A percentile compares a stretch with the other conserved stretches of the same genome.
Conservation (phyloP, 2,888 invertebrate species). For the Drosophila mercatorum region DNA sequence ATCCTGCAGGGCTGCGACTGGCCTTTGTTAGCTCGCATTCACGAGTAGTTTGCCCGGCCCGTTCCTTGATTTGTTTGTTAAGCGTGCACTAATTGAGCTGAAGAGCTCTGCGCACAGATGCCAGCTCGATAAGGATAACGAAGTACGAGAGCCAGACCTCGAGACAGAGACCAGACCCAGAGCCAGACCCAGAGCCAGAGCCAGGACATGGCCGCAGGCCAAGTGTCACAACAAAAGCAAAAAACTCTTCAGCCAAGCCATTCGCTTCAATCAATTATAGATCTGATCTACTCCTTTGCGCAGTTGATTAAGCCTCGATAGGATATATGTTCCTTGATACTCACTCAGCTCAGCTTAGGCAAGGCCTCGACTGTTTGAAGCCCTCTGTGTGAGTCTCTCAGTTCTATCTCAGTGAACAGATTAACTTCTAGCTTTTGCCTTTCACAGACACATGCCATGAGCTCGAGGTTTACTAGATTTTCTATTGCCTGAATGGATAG, state of each 20-base stretch:
- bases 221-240: constrained; percentile 19
- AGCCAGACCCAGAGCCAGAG: neutral
- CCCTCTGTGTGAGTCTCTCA: too few species aligned
- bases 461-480: too few species aligned
- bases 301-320: too few species aligned
- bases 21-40: constrained; percentile 44
- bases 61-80: constrained; percentile 60
- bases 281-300: too few species aligned
- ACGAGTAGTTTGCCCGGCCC: constrained; percentile 30
- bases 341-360: too few species aligned
- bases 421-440: too few species aligned
- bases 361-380: too few species aligned
- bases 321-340: too few species aligned
- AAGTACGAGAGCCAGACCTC: constrained; percentile 15
- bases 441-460: too few species aligned
- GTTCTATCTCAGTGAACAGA: too few species aligned
- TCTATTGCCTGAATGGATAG: too few species aligned
- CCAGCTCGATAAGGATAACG: constrained; percentile 48
- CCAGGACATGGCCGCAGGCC: constrained; percentile 16
- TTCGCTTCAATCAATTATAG: constrained; percentile 1
- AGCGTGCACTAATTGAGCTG: constrained; percentile 77
- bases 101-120: constrained; percentile 59
- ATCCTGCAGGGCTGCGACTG: constrained; percentile 63
- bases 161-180: neutral
- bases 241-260: neutral